A percentile compares a stretch with the other conserved stretches of the same genome.
phyloP scores from a whole-genome alignment of 2,113 vertebrate genomes.

The Scortum barcoo region DNA sequence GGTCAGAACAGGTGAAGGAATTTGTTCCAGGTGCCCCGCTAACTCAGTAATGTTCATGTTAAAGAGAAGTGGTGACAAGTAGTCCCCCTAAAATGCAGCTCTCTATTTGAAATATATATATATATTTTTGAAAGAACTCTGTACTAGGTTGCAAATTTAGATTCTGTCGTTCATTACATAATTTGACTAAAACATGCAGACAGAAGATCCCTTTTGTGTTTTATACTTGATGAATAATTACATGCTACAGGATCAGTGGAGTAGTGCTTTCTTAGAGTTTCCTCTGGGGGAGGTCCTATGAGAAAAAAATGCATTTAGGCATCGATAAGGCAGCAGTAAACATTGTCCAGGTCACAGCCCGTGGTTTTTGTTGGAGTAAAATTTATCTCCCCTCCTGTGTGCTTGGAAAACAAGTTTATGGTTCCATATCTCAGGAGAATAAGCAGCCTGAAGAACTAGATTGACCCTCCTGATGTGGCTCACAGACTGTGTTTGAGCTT shows the following conservation, averaged over 20 bases:
- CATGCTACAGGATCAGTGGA: not conserved
- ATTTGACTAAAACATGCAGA: not conserved
- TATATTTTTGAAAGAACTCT: not conserved
- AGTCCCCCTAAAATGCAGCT: not conserved
- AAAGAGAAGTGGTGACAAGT: not conserved
- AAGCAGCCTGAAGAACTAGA: not conserved
- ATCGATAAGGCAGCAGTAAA: slow-evolving; percentile 3
- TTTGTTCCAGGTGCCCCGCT: slow-evolving; percentile 13
- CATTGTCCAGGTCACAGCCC: not conserved
- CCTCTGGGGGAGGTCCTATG: not conserved
- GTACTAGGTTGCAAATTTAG: not conserved
- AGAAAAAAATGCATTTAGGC: not conserved
- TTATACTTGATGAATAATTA: not conserved
- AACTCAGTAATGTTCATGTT: not conserved
- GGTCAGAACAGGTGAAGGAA: slow-evolving; percentile 51
- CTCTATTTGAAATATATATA: no score
- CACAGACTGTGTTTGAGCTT: not conserved
- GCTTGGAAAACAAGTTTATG: not conserved
- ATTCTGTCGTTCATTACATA: not conserved
- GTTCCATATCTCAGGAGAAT: not conserved
- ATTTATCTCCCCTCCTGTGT: not conserved
- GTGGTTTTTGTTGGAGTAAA: not conserved
- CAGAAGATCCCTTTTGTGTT: not conserved
- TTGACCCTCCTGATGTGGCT: not conserved
- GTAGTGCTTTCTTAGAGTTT: not conserved